Conservation (phyloP, 2,113 vertebrate species). For the Rhea pennata region DNA sequence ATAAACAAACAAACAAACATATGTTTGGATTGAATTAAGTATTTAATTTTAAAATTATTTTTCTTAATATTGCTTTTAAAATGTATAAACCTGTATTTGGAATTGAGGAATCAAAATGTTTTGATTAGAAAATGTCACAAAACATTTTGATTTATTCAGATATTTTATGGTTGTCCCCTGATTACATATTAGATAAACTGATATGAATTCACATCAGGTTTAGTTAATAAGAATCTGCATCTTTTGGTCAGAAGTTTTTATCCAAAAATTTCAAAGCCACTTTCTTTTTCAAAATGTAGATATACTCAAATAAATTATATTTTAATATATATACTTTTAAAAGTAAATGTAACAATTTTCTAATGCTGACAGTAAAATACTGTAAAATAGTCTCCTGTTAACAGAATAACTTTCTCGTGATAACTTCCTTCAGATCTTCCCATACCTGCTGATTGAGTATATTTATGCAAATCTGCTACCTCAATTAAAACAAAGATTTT, state of each 20-base stretch:
- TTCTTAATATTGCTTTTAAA: not conserved
- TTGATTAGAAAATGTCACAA: not conserved
- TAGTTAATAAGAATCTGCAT: not conserved
- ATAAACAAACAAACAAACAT: not conserved
- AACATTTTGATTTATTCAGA: not conserved
- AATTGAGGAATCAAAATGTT: not conserved
- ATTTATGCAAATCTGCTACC: not conserved
- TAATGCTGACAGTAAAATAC: not conserved
- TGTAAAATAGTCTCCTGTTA: not conserved
- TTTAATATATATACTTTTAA: not conserved
- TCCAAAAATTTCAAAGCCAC: not conserved
- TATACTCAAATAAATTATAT: not conserved
- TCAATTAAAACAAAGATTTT: not conserved
- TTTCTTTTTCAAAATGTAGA: not conserved
- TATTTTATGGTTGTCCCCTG: not conserved
- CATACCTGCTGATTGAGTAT: not conserved
- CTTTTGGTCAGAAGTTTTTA: not conserved
- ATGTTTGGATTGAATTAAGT: not conserved
- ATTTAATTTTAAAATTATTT: not conserved
- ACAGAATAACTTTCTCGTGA: not conserved
- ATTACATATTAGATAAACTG: not conserved
- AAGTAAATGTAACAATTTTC: not conserved
- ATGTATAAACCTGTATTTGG: not conserved
- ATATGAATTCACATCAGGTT: not conserved
- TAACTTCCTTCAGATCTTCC: not conserved